Base-by-base conservation (phyloP, 2,888 invertebrate genomes). In the Pterostichus madidus region DNA sequence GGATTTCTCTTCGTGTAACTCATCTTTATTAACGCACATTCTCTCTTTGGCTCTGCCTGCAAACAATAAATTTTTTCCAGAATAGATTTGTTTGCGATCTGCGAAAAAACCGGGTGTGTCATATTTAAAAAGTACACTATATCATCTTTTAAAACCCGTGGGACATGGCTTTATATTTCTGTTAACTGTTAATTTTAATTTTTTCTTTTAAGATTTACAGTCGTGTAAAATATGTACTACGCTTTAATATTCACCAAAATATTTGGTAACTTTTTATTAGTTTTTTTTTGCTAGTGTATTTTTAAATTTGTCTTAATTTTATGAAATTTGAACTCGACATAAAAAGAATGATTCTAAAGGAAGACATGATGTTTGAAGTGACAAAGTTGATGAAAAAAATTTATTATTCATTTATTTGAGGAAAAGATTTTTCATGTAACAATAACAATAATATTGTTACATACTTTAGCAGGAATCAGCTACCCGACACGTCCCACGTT, bases 21-120 rank as follows among this genome's bases (percentile, higher is more conserved):
- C 79, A 68, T 61, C 53, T 79, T 64, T 79, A 68, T 79, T 79
- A 79, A 79, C 61, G 79, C 15, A 13, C 52, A 49, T 39, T 78
- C 59, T 78, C 75, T 52, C 52, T 61, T 31, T 8, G 35, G 10
- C 44, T 46, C n/a, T 68, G 73, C 6, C 73, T 49, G 73, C 24
- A 46, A 52, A 75, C 75, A 75, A 75, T 75, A 75, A 75, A 75
- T 52, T 75, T 71, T 71, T 71, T 52, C 75, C 1, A 52, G 49
- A 52, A 49, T 52, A 75, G 49, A 75, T 75, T 49, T 49, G 52
- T 32, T 75, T 75, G 52, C 39, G 49, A 75, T 75, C 32, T 75
- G 52, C 75, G 35, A 75, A 75, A 75, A 75, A 75, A 52, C 15
- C 39, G 52, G 75, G 75, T 75, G 75, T 75, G 75, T 52, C 75